Evolutionary conservation across 2,113 vertebrate species (phyloP).

Genomic region (Podarcis raffonei): DNA sequence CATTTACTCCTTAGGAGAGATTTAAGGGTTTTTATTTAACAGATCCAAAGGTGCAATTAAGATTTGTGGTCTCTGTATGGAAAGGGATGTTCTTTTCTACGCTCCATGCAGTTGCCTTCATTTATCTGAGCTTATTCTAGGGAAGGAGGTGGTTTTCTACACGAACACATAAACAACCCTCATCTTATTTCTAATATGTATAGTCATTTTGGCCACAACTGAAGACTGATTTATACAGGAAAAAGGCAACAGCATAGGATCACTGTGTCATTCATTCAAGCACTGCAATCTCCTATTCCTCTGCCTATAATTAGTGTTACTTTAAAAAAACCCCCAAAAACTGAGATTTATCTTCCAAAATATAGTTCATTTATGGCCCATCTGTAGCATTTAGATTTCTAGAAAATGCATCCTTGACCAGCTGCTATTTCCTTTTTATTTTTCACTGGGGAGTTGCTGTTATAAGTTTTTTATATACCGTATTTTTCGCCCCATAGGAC

Average conservation of each 20-base stretch:
- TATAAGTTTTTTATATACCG: neutral
- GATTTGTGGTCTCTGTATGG: neutral
- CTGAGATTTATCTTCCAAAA: neutral
- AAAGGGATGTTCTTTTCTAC: neutral
- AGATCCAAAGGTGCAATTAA: neutral
- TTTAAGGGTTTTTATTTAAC: neutral
- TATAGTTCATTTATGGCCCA: neutral
- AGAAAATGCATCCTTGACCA: accelerated
- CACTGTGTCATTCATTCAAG: neutral
- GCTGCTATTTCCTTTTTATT: conserved; percentile 11
- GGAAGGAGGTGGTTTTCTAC: neutral
- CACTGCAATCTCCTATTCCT: neutral
- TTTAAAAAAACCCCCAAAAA: neutral
- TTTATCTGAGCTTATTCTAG: neutral
- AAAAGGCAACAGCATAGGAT: neutral
- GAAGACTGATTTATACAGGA: neutral
- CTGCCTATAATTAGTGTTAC: neutral
- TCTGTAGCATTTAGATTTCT: neutral
- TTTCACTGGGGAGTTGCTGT: neutral
- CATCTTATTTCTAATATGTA: accelerated
- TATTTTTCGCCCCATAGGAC: no score
- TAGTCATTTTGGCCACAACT: neutral
- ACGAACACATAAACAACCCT: conserved; percentile 1
- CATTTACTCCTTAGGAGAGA: neutral
- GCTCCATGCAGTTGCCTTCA: neutral